phyloP scores from a whole-genome alignment of 2,113 vertebrate species.

The Sander lucioperca region DNA sequence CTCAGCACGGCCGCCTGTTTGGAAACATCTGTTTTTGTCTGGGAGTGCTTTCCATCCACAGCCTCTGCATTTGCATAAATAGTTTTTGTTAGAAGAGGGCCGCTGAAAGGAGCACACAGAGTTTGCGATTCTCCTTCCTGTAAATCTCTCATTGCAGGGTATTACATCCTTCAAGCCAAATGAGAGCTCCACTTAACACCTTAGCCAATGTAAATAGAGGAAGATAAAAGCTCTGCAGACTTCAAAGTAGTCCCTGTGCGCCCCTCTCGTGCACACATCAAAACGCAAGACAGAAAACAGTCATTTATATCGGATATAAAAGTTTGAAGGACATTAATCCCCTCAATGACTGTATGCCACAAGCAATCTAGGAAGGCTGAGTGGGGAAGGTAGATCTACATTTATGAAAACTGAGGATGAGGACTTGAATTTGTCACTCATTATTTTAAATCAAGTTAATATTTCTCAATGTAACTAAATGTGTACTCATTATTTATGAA shows the following conservation, averaged over 20 bases:
- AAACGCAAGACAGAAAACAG: conserved; percentile 61
- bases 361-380: conserved; percentile 25
- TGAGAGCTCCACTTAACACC: conserved; percentile 74
- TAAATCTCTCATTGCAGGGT: conserved; percentile 60
- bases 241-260: conserved; percentile 59
- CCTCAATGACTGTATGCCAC: conserved; percentile 47
- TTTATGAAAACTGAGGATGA: conserved; percentile 3
- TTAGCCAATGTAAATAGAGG: conserved; percentile 71
- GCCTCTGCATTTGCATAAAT: conserved; percentile 71
- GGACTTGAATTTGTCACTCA: conserved; percentile 15
- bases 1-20: conserved; percentile 57
- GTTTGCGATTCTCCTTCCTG: conserved; percentile 63
- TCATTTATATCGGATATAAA: conserved; percentile 58
- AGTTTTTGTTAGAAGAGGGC: conserved; percentile 59
- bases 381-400: neutral
- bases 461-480: neutral
- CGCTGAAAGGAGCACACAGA: conserved; percentile 27
- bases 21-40: conserved; percentile 74
- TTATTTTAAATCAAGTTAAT: conserved; percentile 5
- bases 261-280: conserved; percentile 54
- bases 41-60: conserved; percentile 47
- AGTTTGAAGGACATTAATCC: conserved; percentile 66
- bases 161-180: conserved; percentile 71
- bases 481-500: neutral
- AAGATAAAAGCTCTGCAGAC: conserved; percentile 68